Evolutionary conservation across 2,888 invertebrate genomes (phyloP), one percentile per base, ranked within the genome.

Genomic region (Cyaniris semiargus): DNA sequence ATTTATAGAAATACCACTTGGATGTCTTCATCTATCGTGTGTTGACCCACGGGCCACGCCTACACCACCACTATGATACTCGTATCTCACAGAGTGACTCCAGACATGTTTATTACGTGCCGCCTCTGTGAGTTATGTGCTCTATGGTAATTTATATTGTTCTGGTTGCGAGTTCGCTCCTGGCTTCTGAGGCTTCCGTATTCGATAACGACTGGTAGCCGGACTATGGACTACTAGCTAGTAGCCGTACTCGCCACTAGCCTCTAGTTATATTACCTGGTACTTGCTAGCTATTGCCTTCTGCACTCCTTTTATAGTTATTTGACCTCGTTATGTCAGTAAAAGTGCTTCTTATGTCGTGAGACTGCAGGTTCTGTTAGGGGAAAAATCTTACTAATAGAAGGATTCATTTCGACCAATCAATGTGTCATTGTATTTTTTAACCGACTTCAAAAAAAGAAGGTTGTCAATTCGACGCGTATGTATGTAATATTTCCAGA

Each of bases 31-130:
- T 21, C n/a, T 58, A 8, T 7, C 8, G 58, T 21, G 21, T 58
- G 58, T 58, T 8, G n/a, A 85, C 83, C 86, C 84, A 86, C 86
- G n/a, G 85, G 83, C 86, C 84, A 86, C 86, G 86, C 86, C 85
- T 81, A 86, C 89, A 85, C 83, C 85, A 85, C 80, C 83, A 80
- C 83, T 81, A 79, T 78, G 80, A 80, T 80, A 80, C 80, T 81
- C 80, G 79, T 76, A 79, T 79, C 77, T 78, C 80, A 27, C 27
- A 15, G 66, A 66, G 15, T 66, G 27, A 66, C 15, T 27, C 15
- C 23, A 76, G 80, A 71, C 79, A 81, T 82, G 78, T 81, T 80
- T 82, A 83, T 83, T 81, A 77, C 77, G 75, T 79, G 79, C 81
- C 80, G 79, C 80, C 80, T 78, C 38, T 71, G 21, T 71, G 71